Conservation (phyloP, 2,888 invertebrate species). For the Phragmatobia fuliginosa region DNA sequence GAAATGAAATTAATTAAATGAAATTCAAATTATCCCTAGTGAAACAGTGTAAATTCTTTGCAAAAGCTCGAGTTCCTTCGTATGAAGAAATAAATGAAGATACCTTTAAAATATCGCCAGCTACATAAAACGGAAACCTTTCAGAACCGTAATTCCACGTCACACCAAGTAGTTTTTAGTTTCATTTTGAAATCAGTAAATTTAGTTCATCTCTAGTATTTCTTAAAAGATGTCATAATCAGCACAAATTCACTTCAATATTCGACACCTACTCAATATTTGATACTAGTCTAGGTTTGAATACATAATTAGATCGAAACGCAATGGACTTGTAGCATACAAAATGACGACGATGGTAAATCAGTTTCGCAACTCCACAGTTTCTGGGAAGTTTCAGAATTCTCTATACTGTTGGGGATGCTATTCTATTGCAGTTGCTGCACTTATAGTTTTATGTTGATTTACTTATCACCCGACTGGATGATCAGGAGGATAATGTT, state of each 20-base stretch:
- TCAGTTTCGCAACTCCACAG: neutral
- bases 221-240: neutral
- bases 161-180: conserved; percentile 8
- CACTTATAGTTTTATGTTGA: neutral
- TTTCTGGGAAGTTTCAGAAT: neutral
- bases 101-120: conserved; percentile 31
- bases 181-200: neutral
- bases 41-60: conserved; percentile 21
- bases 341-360: neutral
- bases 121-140: conserved; percentile 29
- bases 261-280: neutral
- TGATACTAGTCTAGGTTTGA: neutral
- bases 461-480: neutral
- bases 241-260: neutral
- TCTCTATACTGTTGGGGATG: neutral
- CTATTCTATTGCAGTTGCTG: neutral
- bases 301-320: neutral
- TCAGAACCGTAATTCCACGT: conserved; percentile 8
- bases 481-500: too few relatives aligned
- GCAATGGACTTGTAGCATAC: neutral
- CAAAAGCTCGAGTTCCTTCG: conserved; percentile 13
- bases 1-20: too few relatives aligned
- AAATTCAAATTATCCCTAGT: conserved; percentile 13
- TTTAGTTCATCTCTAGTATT: neutral
- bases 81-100: conserved; percentile 33